Percentiles rank a stretch among this genome's conserved stretches.
Evolutionary conservation across 2,113 vertebrate species (phyloP).

Genomic region (Salvelinus sp.): DNA sequence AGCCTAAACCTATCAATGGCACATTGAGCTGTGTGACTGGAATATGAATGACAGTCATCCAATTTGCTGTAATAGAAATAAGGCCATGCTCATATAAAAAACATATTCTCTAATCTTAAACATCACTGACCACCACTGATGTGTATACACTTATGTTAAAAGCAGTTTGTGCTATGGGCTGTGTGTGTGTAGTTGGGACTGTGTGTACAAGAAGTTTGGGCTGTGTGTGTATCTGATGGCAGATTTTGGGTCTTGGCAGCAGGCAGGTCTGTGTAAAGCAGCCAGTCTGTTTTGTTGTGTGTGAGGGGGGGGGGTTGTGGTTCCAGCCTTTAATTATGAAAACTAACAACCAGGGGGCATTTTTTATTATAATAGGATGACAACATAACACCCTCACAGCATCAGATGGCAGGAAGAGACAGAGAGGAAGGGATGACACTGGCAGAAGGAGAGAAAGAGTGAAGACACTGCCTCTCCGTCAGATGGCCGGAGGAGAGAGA

Average conservation of each 20-base stretch:
- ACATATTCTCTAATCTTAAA: too few species aligned
- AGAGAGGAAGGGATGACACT: conserved; percentile 14
- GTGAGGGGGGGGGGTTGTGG: conserved; percentile 25
- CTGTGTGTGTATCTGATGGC: conserved; percentile 20
- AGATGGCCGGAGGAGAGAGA: too few species aligned
- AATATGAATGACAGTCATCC: too few species aligned
- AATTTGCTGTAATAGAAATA: too few species aligned
- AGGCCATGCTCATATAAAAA: too few species aligned
- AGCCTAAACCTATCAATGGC: too few species aligned
- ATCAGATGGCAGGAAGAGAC: conserved; percentile 29
- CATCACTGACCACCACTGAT: neutral
- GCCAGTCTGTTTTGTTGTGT: conserved; percentile 7
- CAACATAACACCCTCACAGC: conserved; percentile 24
- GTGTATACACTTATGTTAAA: conserved; percentile 16
- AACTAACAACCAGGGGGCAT: conserved; percentile 57
- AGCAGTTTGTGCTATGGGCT: too few species aligned
- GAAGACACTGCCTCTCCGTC: conserved; percentile 18
- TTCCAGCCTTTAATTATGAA: conserved; percentile 58
- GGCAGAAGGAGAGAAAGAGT: conserved; percentile 46
- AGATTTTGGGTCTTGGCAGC: conserved; percentile 18
- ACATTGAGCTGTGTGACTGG: too few species aligned
- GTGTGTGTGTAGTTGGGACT: conserved; percentile 15
- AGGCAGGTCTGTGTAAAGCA: neutral
- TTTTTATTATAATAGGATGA: conserved; percentile 53
- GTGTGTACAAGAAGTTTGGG: neutral